Evolutionary conservation across 2,888 invertebrate species (phyloP).

Genomic region (Bhutanitis thaidina): DNA sequence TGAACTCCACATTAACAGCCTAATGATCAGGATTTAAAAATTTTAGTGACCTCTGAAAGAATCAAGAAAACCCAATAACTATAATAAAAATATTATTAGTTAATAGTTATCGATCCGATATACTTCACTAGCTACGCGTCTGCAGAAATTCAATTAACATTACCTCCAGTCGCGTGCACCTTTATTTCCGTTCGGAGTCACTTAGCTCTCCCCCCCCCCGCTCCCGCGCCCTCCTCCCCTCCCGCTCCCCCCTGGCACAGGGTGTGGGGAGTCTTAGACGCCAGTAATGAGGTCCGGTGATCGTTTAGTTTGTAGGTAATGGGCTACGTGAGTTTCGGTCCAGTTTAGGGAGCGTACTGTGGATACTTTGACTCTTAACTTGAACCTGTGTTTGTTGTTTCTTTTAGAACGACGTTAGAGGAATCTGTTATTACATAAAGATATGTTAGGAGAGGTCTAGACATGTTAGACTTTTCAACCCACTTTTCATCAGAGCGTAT

Average conservation of each 20-base stretch:
- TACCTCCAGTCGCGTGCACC: slow-evolving; percentile 81
- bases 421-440: not conserved
- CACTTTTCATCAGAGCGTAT: too few species aligned
- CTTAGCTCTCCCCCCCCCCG: slow-evolving; percentile 49
- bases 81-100: not conserved
- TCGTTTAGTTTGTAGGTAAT: slow-evolving; percentile 77
- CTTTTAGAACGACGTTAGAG: too few species aligned
- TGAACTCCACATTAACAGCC: too few species aligned
- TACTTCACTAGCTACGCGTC: slow-evolving; percentile 58
- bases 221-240: slow-evolving; percentile 4
- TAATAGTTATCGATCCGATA: slow-evolving; percentile 26
- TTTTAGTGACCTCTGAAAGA: too few species aligned
- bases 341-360: slow-evolving; percentile 24
- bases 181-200: slow-evolving; percentile 80
- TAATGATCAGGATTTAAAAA: too few species aligned
- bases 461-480: too few species aligned
- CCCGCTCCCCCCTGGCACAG: slow-evolving; percentile 25
- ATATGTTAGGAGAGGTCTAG: too few species aligned
- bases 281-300: slow-evolving; percentile 76
- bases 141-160: slow-evolving; percentile 81
- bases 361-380: slow-evolving; percentile 5
- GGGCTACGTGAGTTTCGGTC: slow-evolving; percentile 62
- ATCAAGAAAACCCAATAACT: too few species aligned
- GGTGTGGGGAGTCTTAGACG: slow-evolving; percentile 45
- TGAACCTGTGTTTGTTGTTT: not conserved